Evolutionary conservation across 2,888 invertebrate genomes (phyloP), one percentile per base, ranked within the genome.

Genomic region (Hypolimnas misippus): DNA sequence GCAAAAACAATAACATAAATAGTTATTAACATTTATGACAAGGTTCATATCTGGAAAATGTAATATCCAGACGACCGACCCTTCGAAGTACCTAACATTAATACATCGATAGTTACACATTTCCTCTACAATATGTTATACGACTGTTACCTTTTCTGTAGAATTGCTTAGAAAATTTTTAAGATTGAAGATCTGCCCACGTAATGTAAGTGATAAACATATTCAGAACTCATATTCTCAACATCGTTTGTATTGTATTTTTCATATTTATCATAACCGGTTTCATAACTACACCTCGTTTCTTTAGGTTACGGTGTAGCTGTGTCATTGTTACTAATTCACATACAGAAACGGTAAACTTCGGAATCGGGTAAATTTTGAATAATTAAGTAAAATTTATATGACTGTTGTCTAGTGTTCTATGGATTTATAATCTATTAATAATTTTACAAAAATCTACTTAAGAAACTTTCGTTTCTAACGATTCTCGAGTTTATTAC

Each of bases 241-340:
- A 19, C 44, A 44, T 44, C 44, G 12, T 19, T 7, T 44, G 17
- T 19, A 19, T 40, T 40, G 40, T 44, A 44, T 44, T 50, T 50
- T 31, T 29, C 16, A 29, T 29, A 5, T 50, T 50, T 50, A 50
- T n/a, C 31, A 29, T 50, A 50, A 50, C 51, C 40, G 51, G 57
- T 51, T 58, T 51, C 31, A 51, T 58, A 51, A 40, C 17, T 19
- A 25, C 14, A 49, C 35, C 16, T 17, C 29, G 40, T 55, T 55
- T 59, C 62, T 65, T 55, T 57, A 52, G 62, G 62, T 65, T 62
- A 65, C 58, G 29, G 29, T 42, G 50, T 57, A 17, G 58, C 56
- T 55, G 59, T 59, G 62, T 62, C 62, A 67, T 62, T 67, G 67
- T 65, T 62, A 56, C 62, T 58, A 50, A 58, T 67, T 66, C 59